Conservation (phyloP, 2,797 vertebrate species). For the Gymnothorax javanicus region DNA sequence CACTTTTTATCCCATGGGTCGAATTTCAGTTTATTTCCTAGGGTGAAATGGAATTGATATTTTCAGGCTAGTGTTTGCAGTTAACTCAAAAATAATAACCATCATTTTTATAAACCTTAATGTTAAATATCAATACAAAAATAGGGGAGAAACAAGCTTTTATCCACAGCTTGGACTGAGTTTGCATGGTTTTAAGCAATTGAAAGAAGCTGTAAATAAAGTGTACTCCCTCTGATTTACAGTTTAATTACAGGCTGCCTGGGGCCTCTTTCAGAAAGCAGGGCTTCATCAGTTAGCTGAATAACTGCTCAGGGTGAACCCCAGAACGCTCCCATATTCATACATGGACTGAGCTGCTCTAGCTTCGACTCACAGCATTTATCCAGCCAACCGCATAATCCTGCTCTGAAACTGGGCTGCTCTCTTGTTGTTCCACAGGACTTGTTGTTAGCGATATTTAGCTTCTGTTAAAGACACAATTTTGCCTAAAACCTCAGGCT, state of each 20-base stretch:
- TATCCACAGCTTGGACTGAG: conserved; percentile 5
- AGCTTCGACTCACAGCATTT: too few species aligned
- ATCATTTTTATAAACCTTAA: conserved; percentile 6
- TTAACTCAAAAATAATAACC: not conserved
- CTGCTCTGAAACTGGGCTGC: not conserved
- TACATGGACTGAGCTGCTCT: too few species aligned
- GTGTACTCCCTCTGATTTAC: conserved; percentile 24
- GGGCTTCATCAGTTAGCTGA: too few species aligned
- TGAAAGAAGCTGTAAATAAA: conserved; percentile 26
- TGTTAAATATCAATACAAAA: conserved; percentile 28
- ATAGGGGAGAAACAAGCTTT: conserved; percentile 24
- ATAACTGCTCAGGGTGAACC: too few species aligned
- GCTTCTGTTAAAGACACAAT: conserved; percentile 30
- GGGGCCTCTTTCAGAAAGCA: not conserved
- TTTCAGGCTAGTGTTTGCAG: not conserved
- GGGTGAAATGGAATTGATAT: not conserved
- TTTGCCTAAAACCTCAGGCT: conserved; percentile 68
- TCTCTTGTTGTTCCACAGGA: conserved; percentile 17
- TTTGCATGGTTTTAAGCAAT: conserved; percentile 31
- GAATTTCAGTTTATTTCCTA: not conserved
- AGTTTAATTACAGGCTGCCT: not conserved
- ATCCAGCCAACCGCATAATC: too few species aligned
- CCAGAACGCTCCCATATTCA: too few species aligned
- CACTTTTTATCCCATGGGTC: not conserved
- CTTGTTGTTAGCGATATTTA: conserved; percentile 32